phyloP scores from a whole-genome alignment of 2,113 vertebrate genomes.

The Pachycephala philippinensis region DNA sequence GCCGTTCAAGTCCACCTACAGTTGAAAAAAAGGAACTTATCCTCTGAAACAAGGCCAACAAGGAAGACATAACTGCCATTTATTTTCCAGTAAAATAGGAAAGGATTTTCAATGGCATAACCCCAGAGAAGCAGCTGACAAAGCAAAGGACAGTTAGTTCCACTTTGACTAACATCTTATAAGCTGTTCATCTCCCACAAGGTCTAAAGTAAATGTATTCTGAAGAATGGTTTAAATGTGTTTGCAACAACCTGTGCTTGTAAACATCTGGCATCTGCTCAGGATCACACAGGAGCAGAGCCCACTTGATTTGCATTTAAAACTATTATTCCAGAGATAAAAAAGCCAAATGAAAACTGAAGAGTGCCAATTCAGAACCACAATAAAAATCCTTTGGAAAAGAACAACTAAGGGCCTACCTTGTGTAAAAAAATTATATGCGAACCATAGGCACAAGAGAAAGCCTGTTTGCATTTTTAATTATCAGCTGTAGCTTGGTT shows the following conservation, averaged over 20 bases:
- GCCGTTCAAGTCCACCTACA: slow-evolving; percentile 40
- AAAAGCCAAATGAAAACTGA: not conserved
- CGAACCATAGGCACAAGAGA: not conserved
- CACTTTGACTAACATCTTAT: slow-evolving; percentile 28
- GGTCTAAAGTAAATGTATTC: slow-evolving; percentile 56
- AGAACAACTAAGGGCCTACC: not conserved
- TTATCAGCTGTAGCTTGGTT: not conserved
- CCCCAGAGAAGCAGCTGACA: slow-evolving; percentile 56
- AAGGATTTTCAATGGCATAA: slow-evolving; percentile 41
- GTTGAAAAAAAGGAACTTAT: slow-evolving; percentile 53
- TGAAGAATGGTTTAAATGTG: slow-evolving; percentile 39
- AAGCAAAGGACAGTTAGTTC: slow-evolving; percentile 65
- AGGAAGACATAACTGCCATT: slow-evolving; percentile 63
- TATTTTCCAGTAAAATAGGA: slow-evolving; percentile 56
- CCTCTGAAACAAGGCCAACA: slow-evolving; percentile 59
- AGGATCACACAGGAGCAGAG: not conserved
- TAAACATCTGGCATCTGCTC: slow-evolving; percentile 68
- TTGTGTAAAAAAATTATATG: not conserved
- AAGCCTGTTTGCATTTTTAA: not conserved
- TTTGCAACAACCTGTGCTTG: slow-evolving; percentile 52
- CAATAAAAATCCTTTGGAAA: not conserved
- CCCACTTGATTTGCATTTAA: not conserved
- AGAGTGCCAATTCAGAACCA: not conserved
- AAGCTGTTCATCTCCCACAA: slow-evolving; percentile 42
- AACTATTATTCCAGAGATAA: not conserved